These are phyloP conservation scores for Lepidothrix coronata DNA, from an alignment of 2,113 vertebrate species.

Conservation along the genomic window DNA sequence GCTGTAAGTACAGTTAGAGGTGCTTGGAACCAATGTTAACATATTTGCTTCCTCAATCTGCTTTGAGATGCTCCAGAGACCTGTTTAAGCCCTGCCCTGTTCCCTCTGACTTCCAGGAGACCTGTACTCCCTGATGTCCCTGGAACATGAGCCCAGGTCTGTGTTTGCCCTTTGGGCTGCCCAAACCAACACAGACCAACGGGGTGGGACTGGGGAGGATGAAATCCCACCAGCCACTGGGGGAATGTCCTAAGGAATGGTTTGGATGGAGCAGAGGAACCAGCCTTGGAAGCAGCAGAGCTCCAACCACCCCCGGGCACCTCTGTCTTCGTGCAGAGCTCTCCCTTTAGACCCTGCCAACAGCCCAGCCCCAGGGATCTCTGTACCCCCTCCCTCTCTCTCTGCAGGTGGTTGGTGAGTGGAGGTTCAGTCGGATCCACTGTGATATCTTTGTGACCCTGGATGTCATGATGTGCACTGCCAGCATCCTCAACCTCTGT, in stretches of 20 bases:
- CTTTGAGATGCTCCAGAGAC: not conserved
- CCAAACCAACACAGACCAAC: not conserved
- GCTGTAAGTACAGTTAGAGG: not conserved
- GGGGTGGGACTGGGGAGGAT: not conserved
- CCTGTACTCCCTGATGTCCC: not conserved
- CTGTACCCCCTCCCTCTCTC: not conserved
- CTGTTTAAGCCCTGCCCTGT: not conserved
- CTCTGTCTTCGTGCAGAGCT: not conserved
- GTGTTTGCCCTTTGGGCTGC: not conserved
- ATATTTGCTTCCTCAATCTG: not conserved
- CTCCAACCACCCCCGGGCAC: not conserved
- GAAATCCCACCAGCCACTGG: not conserved
- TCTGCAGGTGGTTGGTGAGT: conserved; percentile 93
- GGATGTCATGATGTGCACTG: conserved; percentile 99
- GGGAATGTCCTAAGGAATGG: too few relatives aligned
- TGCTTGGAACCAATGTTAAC: not conserved
- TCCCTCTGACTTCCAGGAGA: not conserved
- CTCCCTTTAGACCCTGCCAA: not conserved
- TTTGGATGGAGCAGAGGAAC: not conserved
- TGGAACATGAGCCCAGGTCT: not conserved
- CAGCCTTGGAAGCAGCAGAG: not conserved
- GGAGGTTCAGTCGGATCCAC: conserved; percentile 96
- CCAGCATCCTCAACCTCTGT: conserved; percentile 98
- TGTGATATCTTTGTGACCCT: conserved; percentile 98
- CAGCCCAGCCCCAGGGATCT: too few relatives aligned